Evolutionary conservation across 2,797 vertebrate species (phyloP).

Genomic region (Tachyglossus aculeatus): DNA sequence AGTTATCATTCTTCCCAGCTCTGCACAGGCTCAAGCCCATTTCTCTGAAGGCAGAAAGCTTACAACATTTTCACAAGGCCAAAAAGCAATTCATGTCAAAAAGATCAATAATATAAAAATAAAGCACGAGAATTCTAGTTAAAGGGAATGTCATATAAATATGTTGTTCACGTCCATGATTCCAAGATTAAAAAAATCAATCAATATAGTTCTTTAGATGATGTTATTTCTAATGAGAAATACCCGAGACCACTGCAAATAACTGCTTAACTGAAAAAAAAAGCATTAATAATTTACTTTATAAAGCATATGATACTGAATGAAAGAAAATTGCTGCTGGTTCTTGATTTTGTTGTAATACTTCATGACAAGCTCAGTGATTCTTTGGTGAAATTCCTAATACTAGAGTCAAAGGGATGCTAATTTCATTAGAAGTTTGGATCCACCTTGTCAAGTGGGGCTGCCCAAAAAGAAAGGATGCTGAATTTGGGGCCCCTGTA

Average conservation of each 20-base stretch:
- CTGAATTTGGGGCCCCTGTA: not conserved
- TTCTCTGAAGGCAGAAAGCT: constrained; percentile 61
- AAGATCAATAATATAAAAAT: constrained; percentile 77
- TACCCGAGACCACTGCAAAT: constrained; percentile 69
- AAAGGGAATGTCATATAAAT: constrained; percentile 74
- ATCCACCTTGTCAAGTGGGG: no score
- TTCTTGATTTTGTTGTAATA: constrained; percentile 73
- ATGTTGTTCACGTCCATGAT: constrained; percentile 74
- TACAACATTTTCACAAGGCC: constrained; percentile 62
- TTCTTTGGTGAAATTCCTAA: constrained; percentile 49
- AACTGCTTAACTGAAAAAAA: constrained; percentile 70
- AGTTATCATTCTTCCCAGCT: constrained; percentile 33
- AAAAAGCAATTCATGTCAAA: constrained; percentile 71
- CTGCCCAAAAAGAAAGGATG: not conserved
- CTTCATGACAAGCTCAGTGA: constrained; percentile 57
- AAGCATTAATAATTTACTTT: constrained; percentile 79
- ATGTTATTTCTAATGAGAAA: constrained; percentile 81
- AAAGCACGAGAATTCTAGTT: constrained; percentile 74
- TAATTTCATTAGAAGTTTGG: constrained; percentile 1
- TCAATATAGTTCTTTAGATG: constrained; percentile 77
- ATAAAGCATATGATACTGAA: constrained; percentile 65
- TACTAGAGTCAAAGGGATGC: constrained; percentile 26
- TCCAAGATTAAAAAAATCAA: constrained; percentile 74
- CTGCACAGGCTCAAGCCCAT: not conserved
- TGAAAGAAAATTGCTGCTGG: constrained; percentile 60